phyloP scores from a whole-genome alignment of 2,797 vertebrate species.

The Eurystomus glaucurus region DNA sequence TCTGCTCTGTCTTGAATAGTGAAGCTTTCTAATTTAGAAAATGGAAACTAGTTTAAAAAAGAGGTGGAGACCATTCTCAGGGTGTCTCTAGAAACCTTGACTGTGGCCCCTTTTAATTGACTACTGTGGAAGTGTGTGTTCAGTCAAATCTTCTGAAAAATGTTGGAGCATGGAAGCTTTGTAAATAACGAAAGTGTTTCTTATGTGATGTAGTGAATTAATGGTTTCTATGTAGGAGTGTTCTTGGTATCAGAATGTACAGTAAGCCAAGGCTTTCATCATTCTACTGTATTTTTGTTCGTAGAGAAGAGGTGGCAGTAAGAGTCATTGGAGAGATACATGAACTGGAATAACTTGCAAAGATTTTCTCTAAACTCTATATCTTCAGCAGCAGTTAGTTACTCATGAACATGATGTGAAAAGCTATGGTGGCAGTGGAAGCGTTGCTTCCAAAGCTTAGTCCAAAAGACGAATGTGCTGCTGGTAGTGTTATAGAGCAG shows the following conservation, averaged over 20 bases:
- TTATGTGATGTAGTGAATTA: not conserved
- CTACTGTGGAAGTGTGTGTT: not conserved
- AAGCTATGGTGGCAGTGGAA: not conserved
- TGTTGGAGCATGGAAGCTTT: not conserved
- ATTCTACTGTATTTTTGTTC: not conserved
- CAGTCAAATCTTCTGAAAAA: not conserved
- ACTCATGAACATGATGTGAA: not conserved
- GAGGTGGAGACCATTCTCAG: not conserved
- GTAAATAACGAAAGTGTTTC: not conserved
- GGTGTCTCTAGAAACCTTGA: not conserved
- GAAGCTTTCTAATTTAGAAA: not conserved
- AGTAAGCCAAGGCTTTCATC: not conserved
- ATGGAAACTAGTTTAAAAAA: not conserved
- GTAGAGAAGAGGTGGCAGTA: not conserved
- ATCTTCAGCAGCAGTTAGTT: not conserved
- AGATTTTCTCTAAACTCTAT: not conserved
- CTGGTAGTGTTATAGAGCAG: not conserved
- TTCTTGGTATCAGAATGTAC: not conserved
- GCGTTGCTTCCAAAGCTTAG: not conserved
- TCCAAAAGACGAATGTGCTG: not conserved
- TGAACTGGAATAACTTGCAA: not conserved
- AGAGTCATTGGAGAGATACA: not conserved
- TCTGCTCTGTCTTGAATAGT: not conserved
- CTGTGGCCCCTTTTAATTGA: not conserved
- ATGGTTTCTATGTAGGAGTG: not conserved